These are phyloP conservation scores for Cephalopachus bancanus DNA, from an alignment of 2,797 vertebrate genomes.

Conservation along the genomic window DNA sequence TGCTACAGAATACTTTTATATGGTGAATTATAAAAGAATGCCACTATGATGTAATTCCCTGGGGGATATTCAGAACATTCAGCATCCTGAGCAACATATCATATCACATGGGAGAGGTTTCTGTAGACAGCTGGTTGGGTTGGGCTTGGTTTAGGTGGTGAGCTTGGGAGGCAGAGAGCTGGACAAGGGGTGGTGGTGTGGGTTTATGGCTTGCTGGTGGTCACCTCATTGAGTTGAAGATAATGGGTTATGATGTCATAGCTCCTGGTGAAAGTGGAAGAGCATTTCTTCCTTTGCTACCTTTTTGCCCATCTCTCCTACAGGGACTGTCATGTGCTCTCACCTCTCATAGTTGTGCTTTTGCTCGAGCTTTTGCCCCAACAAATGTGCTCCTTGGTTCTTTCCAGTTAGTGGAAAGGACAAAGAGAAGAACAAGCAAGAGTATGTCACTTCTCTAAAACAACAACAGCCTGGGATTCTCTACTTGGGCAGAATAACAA, in stretches of 20 bases:
- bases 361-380: not conserved
- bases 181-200: not conserved
- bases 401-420: not conserved
- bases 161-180: not conserved
- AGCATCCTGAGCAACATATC: not conserved
- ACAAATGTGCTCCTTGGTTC: not conserved
- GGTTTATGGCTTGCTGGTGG: not conserved
- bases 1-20: not conserved
- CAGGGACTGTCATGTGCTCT: not conserved
- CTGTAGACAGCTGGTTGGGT: not conserved
- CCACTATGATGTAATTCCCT: constrained; percentile 1
- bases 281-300: too few relatives aligned
- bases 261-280: not conserved
- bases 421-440: not conserved
- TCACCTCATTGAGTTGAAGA: not conserved
- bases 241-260: not conserved
- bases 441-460: not conserved
- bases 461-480: not conserved
- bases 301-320: not conserved
- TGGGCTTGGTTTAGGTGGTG: not conserved
- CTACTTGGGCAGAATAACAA: not conserved
- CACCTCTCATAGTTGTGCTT: not conserved
- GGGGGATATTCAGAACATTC: not conserved
- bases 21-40: constrained; percentile 14
- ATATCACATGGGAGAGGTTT: not conserved